Percentiles rank a stretch among this genome's conserved stretches.
These are phyloP conservation scores for Copidosoma floridanum DNA, from an alignment of 1,140 invertebrate genomes.

Conservation along the genomic window DNA sequence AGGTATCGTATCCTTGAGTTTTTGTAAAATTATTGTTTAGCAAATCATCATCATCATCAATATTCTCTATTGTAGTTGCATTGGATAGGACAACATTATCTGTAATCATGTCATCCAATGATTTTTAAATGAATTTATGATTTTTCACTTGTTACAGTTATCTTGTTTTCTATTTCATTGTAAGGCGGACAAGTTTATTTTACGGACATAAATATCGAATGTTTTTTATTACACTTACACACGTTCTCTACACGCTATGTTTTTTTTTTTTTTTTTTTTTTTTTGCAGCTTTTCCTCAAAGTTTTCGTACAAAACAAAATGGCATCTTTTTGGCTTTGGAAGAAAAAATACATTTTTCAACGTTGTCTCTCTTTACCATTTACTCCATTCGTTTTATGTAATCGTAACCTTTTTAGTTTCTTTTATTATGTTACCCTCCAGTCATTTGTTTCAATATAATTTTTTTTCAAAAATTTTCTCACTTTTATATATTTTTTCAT, in stretches of 20 bases:
- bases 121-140: no score
- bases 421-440: constrained; percentile 24
- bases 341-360: constrained; percentile 52
- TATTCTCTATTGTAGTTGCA: constrained; percentile 17
- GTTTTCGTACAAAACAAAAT: constrained; percentile 53
- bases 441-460: constrained; percentile 22
- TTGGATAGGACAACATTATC: constrained; percentile 41
- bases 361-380: constrained; percentile 27
- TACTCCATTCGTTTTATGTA: constrained; percentile 31
- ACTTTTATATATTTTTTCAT: constrained; percentile 36
- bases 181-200: constrained; percentile 52
- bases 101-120: no score
- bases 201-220: constrained; percentile 47
- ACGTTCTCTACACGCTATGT: constrained; percentile 35
- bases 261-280: constrained; percentile 33
- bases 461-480: constrained; percentile 34
- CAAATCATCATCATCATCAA: not conserved
- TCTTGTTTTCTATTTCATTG: constrained; percentile 42
- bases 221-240: constrained; percentile 43
- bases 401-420: constrained; percentile 32
- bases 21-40: not conserved
- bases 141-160: constrained; percentile 43
- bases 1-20: not conserved
- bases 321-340: constrained; percentile 55
- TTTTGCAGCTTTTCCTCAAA: constrained; percentile 41